A percentile compares a stretch with the other conserved stretches of the same genome.
phyloP scores from a whole-genome alignment of 2,113 vertebrate genomes.

The Corapipo altera region DNA sequence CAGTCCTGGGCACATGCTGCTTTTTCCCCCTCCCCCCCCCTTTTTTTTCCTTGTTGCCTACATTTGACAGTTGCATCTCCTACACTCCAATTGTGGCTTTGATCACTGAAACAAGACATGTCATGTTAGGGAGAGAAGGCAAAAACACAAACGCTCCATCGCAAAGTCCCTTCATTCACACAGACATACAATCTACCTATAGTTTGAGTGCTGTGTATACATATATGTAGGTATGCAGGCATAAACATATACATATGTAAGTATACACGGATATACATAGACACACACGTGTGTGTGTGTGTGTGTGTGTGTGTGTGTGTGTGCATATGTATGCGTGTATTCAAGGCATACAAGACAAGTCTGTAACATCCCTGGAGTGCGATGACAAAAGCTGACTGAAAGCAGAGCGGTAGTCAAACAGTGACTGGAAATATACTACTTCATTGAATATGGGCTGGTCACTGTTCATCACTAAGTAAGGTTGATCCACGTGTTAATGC shows the following conservation, averaged over 20 bases:
- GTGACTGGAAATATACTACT: conserved; percentile 5
- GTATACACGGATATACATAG: fast-evolving
- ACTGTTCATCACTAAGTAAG: not conserved
- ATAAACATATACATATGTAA: not conserved
- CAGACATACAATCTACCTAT: not conserved
- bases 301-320: fast-evolving
- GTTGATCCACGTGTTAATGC: not conserved
- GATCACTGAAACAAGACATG: conserved; percentile 78
- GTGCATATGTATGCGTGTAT: fast-evolving
- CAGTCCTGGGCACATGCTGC: conserved; percentile 61
- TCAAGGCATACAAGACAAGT: not conserved
- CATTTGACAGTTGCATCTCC: conserved; percentile 77
- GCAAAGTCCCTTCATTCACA: not conserved
- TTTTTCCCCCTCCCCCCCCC: not conserved
- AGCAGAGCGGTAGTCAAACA: conserved; percentile 42
- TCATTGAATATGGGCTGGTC: not conserved
- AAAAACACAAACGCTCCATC: conserved; percentile 47
- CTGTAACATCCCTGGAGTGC: not conserved
- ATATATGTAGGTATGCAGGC: fast-evolving
- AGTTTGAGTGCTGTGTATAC: not conserved
- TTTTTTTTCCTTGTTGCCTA: conserved; percentile 15
- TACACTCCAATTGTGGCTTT: conserved; percentile 70
- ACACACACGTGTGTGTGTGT: fast-evolving
- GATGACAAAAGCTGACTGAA: conserved; percentile 38
- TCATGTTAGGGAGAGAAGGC: conserved; percentile 53